Percentiles rank a stretch among this genome's conserved stretches.
These are phyloP conservation scores for Danionella dracula DNA, from an alignment of 2,797 vertebrate species.

Conservation along the genomic window DNA sequence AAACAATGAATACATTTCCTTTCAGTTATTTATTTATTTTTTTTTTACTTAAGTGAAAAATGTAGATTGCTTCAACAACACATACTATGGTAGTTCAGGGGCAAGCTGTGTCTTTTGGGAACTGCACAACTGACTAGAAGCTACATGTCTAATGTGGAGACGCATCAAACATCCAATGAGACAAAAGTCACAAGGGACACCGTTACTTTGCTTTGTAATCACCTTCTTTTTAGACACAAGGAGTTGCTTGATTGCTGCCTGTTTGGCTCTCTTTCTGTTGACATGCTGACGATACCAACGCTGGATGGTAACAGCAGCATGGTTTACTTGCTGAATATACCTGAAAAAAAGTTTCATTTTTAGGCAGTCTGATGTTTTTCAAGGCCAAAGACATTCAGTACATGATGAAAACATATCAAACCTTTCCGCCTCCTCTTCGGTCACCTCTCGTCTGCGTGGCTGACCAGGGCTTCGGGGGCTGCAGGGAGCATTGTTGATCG, in stretches of 20 bases:
- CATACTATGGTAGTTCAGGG: no score
- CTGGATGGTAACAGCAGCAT: conserved; percentile 85
- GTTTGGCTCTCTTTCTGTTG: conserved; percentile 50
- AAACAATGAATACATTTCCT: no score
- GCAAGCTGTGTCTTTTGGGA: no score
- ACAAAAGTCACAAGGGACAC: no score
- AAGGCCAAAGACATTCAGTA: background rate
- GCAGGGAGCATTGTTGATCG: conserved; percentile 59
- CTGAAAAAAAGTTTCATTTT: conserved; percentile 52
- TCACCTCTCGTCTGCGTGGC: conserved; percentile 74
- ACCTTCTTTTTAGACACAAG: conserved; percentile 78
- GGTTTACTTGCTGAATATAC: conserved; percentile 89
- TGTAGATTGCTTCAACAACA: no score
- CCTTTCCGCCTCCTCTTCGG: conserved; percentile 93
- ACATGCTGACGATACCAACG: conserved; percentile 82
- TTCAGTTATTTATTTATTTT: no score
- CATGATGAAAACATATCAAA: conserved; percentile 50
- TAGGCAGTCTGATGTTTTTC: background rate
- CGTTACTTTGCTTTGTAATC: no score
- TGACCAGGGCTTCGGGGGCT: conserved; percentile 52
- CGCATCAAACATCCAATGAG: no score
- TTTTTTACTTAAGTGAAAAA: no score
- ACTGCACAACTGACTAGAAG: no score
- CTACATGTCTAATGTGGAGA: no score
- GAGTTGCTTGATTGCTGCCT: conserved; percentile 59